Evolutionary conservation across 1,140 invertebrate species (phyloP).

Genomic region (Macrobrachium rosenbergii): DNA sequence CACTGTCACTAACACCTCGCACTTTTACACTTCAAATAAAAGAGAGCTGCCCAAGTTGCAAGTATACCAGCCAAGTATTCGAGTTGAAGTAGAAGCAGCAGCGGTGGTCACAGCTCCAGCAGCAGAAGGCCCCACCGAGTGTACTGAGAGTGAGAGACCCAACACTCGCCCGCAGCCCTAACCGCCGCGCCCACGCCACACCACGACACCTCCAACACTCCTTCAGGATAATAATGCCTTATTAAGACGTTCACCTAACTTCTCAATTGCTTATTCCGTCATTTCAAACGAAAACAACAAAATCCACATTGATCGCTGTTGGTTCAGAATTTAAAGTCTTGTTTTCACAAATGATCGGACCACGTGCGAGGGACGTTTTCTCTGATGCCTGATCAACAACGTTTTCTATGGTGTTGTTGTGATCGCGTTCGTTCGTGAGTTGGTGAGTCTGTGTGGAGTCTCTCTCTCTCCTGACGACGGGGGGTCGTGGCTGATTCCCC

Average conservation of each 20-base stretch:
- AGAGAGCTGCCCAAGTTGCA: neutral
- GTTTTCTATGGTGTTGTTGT: constrained; percentile 45
- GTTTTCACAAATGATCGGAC: constrained; percentile 60
- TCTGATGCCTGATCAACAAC: neutral
- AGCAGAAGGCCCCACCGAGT: constrained; percentile 61
- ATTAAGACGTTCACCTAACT: neutral
- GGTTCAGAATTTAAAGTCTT: constrained; percentile 27
- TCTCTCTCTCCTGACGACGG: constrained; percentile 54
- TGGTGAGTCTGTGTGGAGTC: neutral
- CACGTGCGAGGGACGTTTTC: constrained; percentile 58
- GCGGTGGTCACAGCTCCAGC: constrained; percentile 45
- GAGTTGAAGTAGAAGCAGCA: constrained; percentile 29
- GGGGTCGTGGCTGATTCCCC: constrained; percentile 42
- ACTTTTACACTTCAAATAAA: neutral
- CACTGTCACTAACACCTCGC: neutral
- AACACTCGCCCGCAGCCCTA: constrained; percentile 10
- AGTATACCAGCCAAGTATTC: neutral
- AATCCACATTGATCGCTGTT: constrained; percentile 23
- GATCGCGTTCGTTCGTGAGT: constrained; percentile 1
- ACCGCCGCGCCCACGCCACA: constrained; percentile 46
- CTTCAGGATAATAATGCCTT: constrained; percentile 16
- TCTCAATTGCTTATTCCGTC: neutral
- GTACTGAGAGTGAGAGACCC: constrained; percentile 41
- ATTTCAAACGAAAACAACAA: constrained; percentile 25
- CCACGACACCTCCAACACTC: constrained; percentile 25